Evolutionary conservation across 2,888 invertebrate species (phyloP), one percentile per base, ranked within the genome.

Genomic region (Pyrrhosoma nymphula): DNA sequence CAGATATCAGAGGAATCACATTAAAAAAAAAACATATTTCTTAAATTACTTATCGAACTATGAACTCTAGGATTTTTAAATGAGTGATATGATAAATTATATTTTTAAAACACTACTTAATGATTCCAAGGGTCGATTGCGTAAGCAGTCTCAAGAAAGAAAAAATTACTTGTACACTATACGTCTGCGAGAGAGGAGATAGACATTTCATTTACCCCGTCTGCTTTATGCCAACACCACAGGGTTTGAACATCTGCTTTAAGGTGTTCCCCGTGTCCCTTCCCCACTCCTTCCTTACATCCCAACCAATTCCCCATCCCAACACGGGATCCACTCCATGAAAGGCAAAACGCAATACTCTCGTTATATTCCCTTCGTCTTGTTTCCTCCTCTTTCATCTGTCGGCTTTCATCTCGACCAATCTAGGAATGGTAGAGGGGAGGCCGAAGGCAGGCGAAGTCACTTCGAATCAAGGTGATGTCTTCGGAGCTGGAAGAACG

Each of bases 281-380:
- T 35, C 35, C 82, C 14, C 1, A 14, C 4, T 82, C 14, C 1
- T 16, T 82, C 82, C 23, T 8, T 3, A 23, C 82, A 35, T 3
- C 12, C 35, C 82, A 82, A 69, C n/a, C 69, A 47, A 47, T 47
- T 26, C n/a, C 26, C 69, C 69, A 4, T 69, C 30, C 18, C 82
- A 82, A 35, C 82, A 0, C 82, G 30, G 2, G 82, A 82, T n/a
- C 30, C 12, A 82, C 16, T 82, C 82, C 69, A 69, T n/a, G 82
- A 82, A 82, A 82, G 82, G 82, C 82, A 82, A 82, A 82, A 82
- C 82, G 82, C 82, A 82, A 82, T 82, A 35, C 82, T 82, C 82
- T 82, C 35, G 82, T 82, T 82, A 82, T 82, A 82, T 82, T 82
- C 82, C 82, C 82, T 16, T 8, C 69, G 30, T 82, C 82, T 16